Evolutionary conservation across 2,888 invertebrate species (phyloP), one percentile per base, ranked within the genome.

Genomic region (Gerosis bhagava): DNA sequence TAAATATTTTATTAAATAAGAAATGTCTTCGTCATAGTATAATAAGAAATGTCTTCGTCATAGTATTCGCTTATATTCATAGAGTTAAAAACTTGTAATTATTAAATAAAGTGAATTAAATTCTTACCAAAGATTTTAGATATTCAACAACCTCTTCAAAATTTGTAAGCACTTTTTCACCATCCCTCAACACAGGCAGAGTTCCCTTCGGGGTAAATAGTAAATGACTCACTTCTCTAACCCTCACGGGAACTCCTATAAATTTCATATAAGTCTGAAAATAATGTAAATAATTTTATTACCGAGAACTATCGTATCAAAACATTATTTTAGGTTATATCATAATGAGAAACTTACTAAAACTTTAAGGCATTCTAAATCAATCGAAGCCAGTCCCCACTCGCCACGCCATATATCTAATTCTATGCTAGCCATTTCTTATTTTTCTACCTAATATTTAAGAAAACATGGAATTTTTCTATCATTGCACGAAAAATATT

Each of bases 371-470:
- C 96, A 96, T 73, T 94, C 93, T 50, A 94, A 90, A 89, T 97
- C 96, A 49, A 97, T 91, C 0, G 97, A 96, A 0, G 96, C 95
- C 40, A 97, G 83, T 13, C 96, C 96, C 93, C 94, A 97, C 76
- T 96, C 96, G 12, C 96, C 95, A 68, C 93, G 92, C 93, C 96
- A 97, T 57, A 96, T 93, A 77, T 94, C 92, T 59, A 97, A 79
- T 73, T 92, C 87, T 74, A 88, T 87, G 62, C 65, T 87, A 63
- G 81, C 73, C 86, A 87, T 87, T 61, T 53, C 63, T 49, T 48
- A 32, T 31, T 16, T 34, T 47, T 32, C 15, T 42, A 49, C 24
- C 42, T 42, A 49, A 15, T 42, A 36, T 6, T 25, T 19, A 29
- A 25, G 10, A 37, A 34, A 39, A 40, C 34, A 21, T 11, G 13